Base-by-base conservation (phyloP, 2,797 vertebrate genomes). In the Sebastiscus albofasciatus region DNA sequence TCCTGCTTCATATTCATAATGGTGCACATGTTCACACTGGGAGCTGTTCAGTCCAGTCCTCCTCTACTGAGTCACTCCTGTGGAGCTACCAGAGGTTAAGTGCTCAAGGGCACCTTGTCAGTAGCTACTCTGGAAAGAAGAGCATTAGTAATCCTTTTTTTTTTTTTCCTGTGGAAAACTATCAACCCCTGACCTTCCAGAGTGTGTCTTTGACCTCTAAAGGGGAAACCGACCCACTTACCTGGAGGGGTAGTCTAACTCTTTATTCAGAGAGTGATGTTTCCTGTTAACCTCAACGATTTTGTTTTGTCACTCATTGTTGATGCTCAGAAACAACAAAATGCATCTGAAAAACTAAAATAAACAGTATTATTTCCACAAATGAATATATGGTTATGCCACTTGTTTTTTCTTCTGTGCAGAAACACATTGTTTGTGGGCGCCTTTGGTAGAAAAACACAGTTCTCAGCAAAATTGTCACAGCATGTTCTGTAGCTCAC, bases 71-170 rank as follows among this genome's bases (percentile, higher is more conserved):
- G 75, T 74, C 68, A 67, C 75, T 49, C 65, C 83, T 64, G 75
- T 61, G 49, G 67, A 80, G 70, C 56, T 67, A 42, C 56, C 62
- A 34, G 36, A 82, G 81, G 81, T 83, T 69, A 81, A 75, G 56
- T 62, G 80, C 58, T 77, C 70, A 87, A 90, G 79, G 78, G 49
- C 78, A 75, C 65, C 81, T 79, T 77, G 75, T 78, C 80, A 77
- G 68, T 20, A 31, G 22, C 39, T 61, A 58, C 71, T 76, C 8
- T 14, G 46, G 20, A 36, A 80, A 49, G 52, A 60, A 58, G 67
- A 78, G 33, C 64, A 60, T 58, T n/a, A 34, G 34, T 71, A 61
- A 83, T 56, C 42, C 7, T 7, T 65, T 66, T 67, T 67, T 84
- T 52, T 73, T 34, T 62, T 18, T 59, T 9, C 18, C 14, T 16